Percentiles rank a stretch among this genome's conserved stretches.
Evolutionary conservation across 2,888 invertebrate genomes (phyloP).

Genomic region (Drosophila monieri): DNA sequence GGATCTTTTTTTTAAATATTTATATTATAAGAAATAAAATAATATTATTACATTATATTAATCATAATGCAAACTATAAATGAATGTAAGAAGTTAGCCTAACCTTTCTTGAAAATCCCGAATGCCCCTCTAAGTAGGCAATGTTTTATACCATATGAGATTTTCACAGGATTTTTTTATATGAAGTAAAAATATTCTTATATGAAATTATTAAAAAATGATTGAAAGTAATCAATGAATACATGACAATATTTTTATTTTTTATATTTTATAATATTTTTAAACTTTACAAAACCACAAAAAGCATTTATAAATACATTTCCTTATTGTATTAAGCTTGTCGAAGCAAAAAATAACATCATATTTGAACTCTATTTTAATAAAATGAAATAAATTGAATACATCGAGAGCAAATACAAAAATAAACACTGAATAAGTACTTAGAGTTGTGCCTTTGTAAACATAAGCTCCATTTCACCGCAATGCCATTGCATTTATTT

Average conservation of each 20-base stretch:
- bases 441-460: slow-evolving; percentile 7
- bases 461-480: slow-evolving; percentile 1
- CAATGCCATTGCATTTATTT: slow-evolving; percentile 23
- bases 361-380: slow-evolving; percentile 4
- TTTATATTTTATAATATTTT: too few species aligned
- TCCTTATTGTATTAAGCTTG: not conserved
- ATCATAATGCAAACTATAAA: too few species aligned
- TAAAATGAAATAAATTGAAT: not conserved
- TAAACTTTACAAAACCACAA: too few species aligned
- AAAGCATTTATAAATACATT: not conserved
- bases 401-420: slow-evolving; percentile 3
- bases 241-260: too few species aligned
- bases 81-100: not conserved
- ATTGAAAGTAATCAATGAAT: too few species aligned
- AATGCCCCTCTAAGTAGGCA: not conserved
- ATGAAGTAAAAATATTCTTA: not conserved
- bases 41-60: too few species aligned
- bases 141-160: not conserved
- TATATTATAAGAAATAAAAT: too few species aligned
- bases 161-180: not conserved
- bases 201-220: too few species aligned
- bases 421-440: slow-evolving; percentile 1
- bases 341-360: not conserved
- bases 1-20: not conserved
- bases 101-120: not conserved